Percentiles rank a stretch among this genome's conserved stretches.
Conservation (phyloP, 2,113 vertebrate species). For the Circaetus cinerascens region DNA sequence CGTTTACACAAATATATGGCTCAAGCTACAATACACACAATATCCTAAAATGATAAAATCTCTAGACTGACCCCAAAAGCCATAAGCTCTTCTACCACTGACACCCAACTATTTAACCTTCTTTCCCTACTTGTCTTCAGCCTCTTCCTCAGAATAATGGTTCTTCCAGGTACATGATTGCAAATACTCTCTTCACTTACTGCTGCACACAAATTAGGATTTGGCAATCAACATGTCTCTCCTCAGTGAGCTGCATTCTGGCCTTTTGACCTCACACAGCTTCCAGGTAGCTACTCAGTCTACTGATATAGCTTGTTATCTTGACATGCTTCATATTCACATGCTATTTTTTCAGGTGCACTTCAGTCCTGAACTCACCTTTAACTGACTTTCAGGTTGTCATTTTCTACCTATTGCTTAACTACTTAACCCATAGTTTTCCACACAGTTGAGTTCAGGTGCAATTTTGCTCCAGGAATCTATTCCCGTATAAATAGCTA, state of each 20-base stretch:
- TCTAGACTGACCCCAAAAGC: neutral
- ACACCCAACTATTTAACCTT: neutral
- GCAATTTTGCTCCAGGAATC: neutral
- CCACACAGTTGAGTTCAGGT: neutral
- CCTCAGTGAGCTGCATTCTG: neutral
- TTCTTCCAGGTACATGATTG: neutral
- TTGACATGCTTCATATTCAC: neutral
- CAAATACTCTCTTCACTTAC: neutral
- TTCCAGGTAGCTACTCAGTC: neutral
- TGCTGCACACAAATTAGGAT: neutral
- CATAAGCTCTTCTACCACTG: neutral
- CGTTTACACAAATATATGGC: neutral
- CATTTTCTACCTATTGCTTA: neutral
- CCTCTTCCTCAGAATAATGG: neutral
- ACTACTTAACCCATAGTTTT: neutral
- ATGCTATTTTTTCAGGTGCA: neutral
- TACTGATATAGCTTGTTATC: neutral
- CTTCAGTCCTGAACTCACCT: neutral
- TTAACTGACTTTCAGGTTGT: neutral
- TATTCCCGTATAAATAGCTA: neutral
- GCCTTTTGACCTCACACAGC: conserved; percentile 4
- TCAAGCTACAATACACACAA: neutral
- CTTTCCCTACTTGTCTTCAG: neutral
- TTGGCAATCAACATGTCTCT: neutral
- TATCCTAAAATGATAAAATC: neutral